phyloP scores from a whole-genome alignment of 2,113 vertebrate genomes.

The Calonectris borealis region DNA sequence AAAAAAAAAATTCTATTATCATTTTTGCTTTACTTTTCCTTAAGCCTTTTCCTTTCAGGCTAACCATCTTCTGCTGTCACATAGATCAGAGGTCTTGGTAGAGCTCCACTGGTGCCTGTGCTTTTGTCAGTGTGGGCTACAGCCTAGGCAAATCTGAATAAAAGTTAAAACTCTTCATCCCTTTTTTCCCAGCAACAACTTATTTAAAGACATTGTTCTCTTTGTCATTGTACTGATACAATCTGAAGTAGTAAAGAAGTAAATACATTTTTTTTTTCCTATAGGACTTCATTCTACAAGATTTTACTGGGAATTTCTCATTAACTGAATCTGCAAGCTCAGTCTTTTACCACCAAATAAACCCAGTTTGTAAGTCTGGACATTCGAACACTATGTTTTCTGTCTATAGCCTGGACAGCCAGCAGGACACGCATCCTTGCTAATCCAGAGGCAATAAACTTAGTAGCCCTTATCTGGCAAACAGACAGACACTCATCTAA shows the following conservation, averaged over 20 bases:
- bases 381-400: background rate
- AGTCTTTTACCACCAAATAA: background rate
- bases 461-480: background rate
- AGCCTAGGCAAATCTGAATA: background rate
- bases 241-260: background rate
- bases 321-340: background rate
- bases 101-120: background rate
- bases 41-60: background rate
- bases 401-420: background rate
- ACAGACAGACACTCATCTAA: background rate
- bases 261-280: background rate
- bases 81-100: background rate
- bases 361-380: background rate
- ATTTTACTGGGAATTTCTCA: background rate
- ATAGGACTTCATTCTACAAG: background rate
- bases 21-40: background rate
- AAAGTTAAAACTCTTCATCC: background rate
- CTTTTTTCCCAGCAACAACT: background rate
- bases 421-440: rapidly evolving
- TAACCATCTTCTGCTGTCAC: background rate
- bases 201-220: background rate
- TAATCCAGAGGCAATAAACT: background rate
- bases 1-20: no score
- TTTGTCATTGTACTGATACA: background rate
- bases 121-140: background rate